These are phyloP conservation scores for Cylloceria caligata DNA, from an alignment of 2,888 invertebrate genomes.

Conservation along the genomic window DNA sequence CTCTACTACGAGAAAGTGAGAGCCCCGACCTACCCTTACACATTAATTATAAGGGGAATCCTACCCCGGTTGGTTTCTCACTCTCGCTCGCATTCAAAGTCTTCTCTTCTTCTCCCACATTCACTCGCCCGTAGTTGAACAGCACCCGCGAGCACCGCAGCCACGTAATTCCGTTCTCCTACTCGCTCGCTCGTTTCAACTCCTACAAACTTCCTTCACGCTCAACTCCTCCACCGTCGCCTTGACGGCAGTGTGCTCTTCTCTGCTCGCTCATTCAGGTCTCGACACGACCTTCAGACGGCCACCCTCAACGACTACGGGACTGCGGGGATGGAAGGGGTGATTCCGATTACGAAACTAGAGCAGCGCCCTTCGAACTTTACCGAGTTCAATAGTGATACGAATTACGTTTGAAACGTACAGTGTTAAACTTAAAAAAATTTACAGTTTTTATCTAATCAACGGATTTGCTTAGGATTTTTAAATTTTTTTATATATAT, in stretches of 20 bases:
- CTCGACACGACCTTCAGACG: conserved; percentile 74
- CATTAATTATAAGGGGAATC: conserved; percentile 84
- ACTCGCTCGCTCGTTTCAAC: conserved; percentile 73
- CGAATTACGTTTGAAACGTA: conserved; percentile 18
- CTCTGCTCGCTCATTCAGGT: conserved; percentile 72
- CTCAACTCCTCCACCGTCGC: conserved; percentile 72
- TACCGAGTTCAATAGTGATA: conserved; percentile 47
- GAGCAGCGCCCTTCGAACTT: conserved; percentile 69
- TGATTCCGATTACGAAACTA: conserved; percentile 73
- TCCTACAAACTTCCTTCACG: conserved; percentile 70
- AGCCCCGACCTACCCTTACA: conserved; percentile 83
- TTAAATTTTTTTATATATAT: neutral
- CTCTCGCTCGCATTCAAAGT: conserved; percentile 57
- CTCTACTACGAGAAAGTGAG: conserved; percentile 65
- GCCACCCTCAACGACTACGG: conserved; percentile 72
- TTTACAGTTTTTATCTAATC: neutral
- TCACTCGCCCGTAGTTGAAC: conserved; percentile 64
- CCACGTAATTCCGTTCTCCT: conserved; percentile 69
- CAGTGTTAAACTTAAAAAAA: neutral
- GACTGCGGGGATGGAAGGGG: conserved; percentile 77
- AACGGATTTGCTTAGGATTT: neutral
- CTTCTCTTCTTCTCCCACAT: conserved; percentile 58
- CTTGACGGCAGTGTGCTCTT: conserved; percentile 63
- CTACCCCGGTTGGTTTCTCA: conserved; percentile 63
- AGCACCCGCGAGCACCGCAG: conserved; percentile 57